Evolutionary conservation across 2,888 invertebrate genomes (phyloP), one percentile per base, ranked within the genome.

Genomic region (Branchellion lobata): DNA sequence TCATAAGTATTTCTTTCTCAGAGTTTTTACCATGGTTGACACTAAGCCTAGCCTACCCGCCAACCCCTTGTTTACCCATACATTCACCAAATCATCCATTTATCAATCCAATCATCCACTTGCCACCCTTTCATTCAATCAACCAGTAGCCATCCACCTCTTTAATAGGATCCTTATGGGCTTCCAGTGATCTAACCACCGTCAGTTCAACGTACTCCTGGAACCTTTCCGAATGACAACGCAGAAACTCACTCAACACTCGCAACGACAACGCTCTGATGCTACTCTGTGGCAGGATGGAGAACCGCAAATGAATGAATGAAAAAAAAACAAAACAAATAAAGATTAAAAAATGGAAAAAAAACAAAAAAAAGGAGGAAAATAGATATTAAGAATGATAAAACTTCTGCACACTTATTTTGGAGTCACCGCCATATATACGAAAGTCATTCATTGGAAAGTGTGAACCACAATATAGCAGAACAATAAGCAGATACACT

Each of bases 181-280:
- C 93, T 86, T 93, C 92, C 84, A 97, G 91, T 21, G 97, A 93
- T 88, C 93, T 93, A 76, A 97, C 89, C 79, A 95, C 91, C 57
- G 96, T 92, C 79, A 97, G 90, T 89, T 98, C 97, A 79, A 94
- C 92, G 89, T 94, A 97, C 85, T 92, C 92, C 83, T 92, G 91
- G 91, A 96, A 96, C 84, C 92, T 91, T 81, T 92, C 90, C 68
- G 93, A 89, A 53, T 91, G 90, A 79, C 93, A 91, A 82, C 93
- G 91, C 84, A 96, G 91, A 86, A 97, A 92, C 89, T 95, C 95
- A 81, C 93, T 91, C 68, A 96, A 89, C 29, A 93, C 93, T 85
- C 92, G 91, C 77, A 95, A 90, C 0, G 94, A 93, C 81, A 92
- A 91, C 57, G 88, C 87, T 80, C 89, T 85, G 34, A 89, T 87